phyloP scores from a whole-genome alignment of 2,113 vertebrate species.

The Ariopsis seemanni region DNA sequence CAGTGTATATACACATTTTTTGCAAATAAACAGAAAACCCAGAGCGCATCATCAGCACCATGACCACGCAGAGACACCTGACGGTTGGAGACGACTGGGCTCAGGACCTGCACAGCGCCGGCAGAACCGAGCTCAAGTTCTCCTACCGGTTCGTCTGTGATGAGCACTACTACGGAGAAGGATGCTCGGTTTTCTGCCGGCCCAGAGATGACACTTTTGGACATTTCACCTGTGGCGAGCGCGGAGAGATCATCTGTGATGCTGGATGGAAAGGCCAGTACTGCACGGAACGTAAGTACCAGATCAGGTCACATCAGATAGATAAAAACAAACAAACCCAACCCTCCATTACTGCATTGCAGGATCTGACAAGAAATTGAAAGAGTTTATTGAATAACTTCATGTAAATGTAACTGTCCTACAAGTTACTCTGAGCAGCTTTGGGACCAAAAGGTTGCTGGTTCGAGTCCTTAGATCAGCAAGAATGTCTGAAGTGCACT shows the following conservation, averaged over 20 bases:
- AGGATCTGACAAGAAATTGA: too few species aligned
- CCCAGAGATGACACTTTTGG: conserved; percentile 94
- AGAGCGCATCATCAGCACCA: conserved; percentile 90
- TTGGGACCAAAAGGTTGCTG: too few species aligned
- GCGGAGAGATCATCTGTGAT: conserved; percentile 93
- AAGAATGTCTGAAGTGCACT: too few species aligned
- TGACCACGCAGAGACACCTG: conserved; percentile 91
- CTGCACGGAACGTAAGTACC: conserved; percentile 92
- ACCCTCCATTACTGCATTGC: background rate
- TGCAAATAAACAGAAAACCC: conserved; percentile 78
- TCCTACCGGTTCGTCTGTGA: conserved; percentile 96
- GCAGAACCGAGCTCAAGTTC: conserved; percentile 90
- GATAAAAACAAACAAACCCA: background rate
- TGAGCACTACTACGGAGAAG: conserved; percentile 95
- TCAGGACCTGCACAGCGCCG: conserved; percentile 91
- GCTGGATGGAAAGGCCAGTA: conserved; percentile 95
- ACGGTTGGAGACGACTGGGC: conserved; percentile 96
- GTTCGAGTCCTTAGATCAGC: too few species aligned
- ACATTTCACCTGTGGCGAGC: conserved; percentile 95
- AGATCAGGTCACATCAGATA: background rate
- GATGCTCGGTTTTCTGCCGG: conserved; percentile 92
- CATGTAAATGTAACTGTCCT: too few species aligned
- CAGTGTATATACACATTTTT: background rate
- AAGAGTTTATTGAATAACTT: too few species aligned
- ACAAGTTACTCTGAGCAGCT: too few species aligned